These are phyloP conservation scores for Lophura nycthemera DNA, from an alignment of 2,113 vertebrate genomes.

Conservation along the genomic window DNA sequence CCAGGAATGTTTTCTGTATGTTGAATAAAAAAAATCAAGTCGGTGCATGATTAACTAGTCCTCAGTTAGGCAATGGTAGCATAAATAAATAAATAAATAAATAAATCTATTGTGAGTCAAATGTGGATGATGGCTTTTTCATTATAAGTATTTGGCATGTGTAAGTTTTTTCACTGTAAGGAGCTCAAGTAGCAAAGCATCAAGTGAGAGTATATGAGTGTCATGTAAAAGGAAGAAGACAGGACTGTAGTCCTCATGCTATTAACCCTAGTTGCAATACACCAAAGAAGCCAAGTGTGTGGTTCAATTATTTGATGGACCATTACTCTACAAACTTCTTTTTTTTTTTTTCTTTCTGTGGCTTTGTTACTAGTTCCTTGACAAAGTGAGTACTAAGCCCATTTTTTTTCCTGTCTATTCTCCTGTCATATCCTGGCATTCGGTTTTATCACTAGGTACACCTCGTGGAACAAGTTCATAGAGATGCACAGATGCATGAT, in stretches of 20 bases:
- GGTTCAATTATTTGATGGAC: neutral
- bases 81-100: neutral
- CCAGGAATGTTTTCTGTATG: neutral
- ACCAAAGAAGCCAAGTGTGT: neutral
- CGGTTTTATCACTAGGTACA: neutral
- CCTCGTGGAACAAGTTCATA: neutral
- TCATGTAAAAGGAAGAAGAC: neutral
- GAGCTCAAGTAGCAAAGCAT: neutral
- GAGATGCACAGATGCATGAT: neutral
- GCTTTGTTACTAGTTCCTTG: neutral
- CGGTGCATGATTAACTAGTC: neutral
- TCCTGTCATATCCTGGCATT: neutral
- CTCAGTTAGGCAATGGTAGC: neutral
- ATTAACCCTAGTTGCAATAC: neutral
- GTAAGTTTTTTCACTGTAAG: neutral
- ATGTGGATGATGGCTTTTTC: neutral
- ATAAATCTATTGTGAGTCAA: neutral
- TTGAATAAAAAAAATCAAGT: fast-evolving
- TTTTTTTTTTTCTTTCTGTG: neutral
- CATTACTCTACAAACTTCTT: neutral
- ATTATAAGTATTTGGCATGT: neutral
- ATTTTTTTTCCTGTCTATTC: neutral
- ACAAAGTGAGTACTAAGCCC: neutral
- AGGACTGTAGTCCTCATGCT: neutral
- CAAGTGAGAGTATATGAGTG: neutral